Evolutionary conservation across 2,888 invertebrate species (phyloP), one percentile per base, ranked within the genome.

Genomic region (Zhengitettix transpicula): DNA sequence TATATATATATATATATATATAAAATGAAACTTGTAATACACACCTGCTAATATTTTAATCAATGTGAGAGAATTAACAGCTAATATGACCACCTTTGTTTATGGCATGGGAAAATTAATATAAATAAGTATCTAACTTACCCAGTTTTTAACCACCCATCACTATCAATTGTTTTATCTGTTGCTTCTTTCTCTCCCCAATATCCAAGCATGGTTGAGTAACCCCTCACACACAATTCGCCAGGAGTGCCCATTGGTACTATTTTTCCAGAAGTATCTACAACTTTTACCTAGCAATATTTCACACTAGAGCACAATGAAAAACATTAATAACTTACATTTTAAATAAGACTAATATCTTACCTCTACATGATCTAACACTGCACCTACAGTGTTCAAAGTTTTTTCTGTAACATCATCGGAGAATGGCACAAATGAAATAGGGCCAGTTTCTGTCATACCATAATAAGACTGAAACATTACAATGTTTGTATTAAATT

Each of bases 91-190:
- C 28, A 2, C 2, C 3, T 28, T 28, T 28, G 3, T 28, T 28
- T 28, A 28, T 28, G 2, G 28, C 7, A 28, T 28, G 28, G 2
- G 28, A 28, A 28, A 28, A 28, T 28, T 5, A 28, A 28, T 28
- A 28, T 28, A 2, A 28, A 28, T 28, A 28, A 2, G 7, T 28
- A 7, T 28, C 28, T 28, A 28, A 47, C 47, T 55, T 41, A 55
- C 0, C 87, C 91, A n/a, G 91, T 89, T 67, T 78, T 80, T 28
- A 91, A 75, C 93, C 93, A 95, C 42, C 85, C 77, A 62, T 86
- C 84, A n/a, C 75, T 68, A 9, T 79, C 78, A 1, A 91, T 73
- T 0, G 79, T 78, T 66, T 85, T 79, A 40, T 71, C 77, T 0
- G 92, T 93, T 71, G 84, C 87, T 62, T 81, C 81, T 2, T 82